Conservation (phyloP, 1,140 invertebrate genomes). For the Melipona quadrifasciata region DNA sequence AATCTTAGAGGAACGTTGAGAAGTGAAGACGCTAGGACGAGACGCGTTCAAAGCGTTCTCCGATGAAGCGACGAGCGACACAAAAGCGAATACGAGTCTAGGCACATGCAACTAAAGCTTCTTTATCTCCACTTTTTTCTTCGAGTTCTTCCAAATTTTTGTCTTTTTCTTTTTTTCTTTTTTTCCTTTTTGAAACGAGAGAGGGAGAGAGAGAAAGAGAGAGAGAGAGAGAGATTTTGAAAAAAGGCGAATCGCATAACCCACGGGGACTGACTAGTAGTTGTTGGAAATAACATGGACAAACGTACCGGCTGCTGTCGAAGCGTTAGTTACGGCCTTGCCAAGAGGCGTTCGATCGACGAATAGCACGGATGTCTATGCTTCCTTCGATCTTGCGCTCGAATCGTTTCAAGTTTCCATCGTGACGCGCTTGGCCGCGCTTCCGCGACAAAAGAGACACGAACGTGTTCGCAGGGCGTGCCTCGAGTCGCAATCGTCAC, state of each 20-base stretch:
- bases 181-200: background rate
- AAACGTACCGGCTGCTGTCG: constrained; percentile 40
- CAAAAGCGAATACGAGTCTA: constrained; percentile 74
- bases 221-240: background rate
- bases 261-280: constrained; percentile 80
- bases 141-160: background rate
- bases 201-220: too few species aligned
- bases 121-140: constrained; percentile 33
- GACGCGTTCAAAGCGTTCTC: constrained; percentile 34
- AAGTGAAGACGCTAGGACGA: constrained; percentile 1
- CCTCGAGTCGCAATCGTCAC: background rate
- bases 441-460: background rate
- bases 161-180: background rate
- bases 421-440: background rate
- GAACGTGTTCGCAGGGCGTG: background rate
- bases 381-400: background rate
- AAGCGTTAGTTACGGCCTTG: constrained; percentile 58
- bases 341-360: constrained; percentile 33
- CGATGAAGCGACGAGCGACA: constrained; percentile 68
- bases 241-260: constrained; percentile 30
- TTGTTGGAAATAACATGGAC: constrained; percentile 77
- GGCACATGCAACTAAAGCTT: constrained; percentile 78
- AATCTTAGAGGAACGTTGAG: background rate
- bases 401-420: background rate
- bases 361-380: constrained; percentile 1